phyloP scores from a whole-genome alignment of 2,797 vertebrate genomes.

The Meriones psammophilus region DNA sequence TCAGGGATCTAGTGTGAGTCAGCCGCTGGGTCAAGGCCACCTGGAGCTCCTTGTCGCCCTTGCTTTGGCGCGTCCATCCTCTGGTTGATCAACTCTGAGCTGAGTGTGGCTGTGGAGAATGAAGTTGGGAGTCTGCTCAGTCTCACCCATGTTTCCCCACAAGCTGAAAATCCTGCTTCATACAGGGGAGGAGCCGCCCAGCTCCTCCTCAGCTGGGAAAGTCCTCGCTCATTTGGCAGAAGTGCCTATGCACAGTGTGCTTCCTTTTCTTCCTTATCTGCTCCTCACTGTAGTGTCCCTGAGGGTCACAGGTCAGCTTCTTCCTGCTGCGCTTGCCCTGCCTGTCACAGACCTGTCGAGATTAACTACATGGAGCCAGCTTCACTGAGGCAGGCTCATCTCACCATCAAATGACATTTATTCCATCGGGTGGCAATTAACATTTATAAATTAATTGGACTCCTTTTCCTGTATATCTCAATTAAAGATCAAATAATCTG shows the following conservation, averaged over 20 bases:
- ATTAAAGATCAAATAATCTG: constrained; percentile 38
- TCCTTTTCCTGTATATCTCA: constrained; percentile 19
- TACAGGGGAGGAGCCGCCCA: not conserved
- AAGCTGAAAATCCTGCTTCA: constrained; percentile 30
- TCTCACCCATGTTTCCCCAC: constrained; percentile 30
- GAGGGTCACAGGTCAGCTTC: not conserved
- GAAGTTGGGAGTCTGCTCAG: constrained; percentile 38
- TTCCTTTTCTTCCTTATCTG: not conserved
- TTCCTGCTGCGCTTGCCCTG: not conserved
- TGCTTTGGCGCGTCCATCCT: not conserved
- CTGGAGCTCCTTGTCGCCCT: not conserved
- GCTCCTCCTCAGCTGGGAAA: constrained; percentile 14
- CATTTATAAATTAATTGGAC: constrained; percentile 9
- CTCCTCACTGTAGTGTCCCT: not conserved
- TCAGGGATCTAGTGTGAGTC: not conserved
- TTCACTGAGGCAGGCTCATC: not conserved
- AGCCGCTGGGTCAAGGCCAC: too few relatives aligned
- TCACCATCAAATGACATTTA: not conserved
- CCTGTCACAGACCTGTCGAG: not conserved
- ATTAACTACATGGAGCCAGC: not conserved
- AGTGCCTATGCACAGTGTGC: not conserved
- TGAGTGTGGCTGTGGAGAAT: not conserved
- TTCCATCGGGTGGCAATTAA: not conserved
- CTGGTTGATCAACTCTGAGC: not conserved
- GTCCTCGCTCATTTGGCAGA: not conserved